Conservation (phyloP, 2,113 vertebrate genomes). For the Oriolus oriolus region DNA sequence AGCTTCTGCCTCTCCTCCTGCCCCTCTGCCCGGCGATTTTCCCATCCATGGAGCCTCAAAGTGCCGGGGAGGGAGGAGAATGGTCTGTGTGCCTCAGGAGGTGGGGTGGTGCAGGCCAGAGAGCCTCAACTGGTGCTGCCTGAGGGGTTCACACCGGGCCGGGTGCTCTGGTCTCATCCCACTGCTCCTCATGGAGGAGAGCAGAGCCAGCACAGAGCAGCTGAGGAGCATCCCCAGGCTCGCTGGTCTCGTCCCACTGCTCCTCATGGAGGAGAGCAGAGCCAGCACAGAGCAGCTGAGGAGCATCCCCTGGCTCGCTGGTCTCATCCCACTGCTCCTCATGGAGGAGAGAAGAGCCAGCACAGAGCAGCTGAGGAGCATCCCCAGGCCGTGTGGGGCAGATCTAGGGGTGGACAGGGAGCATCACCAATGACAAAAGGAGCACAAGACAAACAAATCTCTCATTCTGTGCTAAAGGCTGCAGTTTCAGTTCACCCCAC, state of each 20-base stretch:
- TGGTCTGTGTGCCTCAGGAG: not conserved
- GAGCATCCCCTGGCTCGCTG: accelerated
- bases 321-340: not conserved
- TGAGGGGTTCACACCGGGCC: not conserved
- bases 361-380: not conserved
- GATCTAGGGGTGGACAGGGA: not conserved
- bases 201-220: not conserved
- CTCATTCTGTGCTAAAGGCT: not conserved
- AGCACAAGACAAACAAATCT: not conserved
- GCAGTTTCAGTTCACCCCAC: not conserved
- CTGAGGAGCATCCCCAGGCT: accelerated
- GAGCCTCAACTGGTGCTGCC: not conserved
- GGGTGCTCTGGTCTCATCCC: not conserved
- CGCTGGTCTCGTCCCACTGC: not conserved
- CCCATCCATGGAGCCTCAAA: not conserved
- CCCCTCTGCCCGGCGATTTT: not conserved
- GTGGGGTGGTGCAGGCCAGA: not conserved
- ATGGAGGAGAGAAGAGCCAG: not conserved
- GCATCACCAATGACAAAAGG: not conserved
- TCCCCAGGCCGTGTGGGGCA: not conserved
- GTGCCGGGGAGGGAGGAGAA: not conserved
- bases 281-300: not conserved
- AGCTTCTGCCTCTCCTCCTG: not conserved
- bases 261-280: not conserved
- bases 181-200: not conserved